These are phyloP conservation scores for Salpingus planirostris DNA, from an alignment of 2,888 invertebrate species.

Conservation along the genomic window DNA sequence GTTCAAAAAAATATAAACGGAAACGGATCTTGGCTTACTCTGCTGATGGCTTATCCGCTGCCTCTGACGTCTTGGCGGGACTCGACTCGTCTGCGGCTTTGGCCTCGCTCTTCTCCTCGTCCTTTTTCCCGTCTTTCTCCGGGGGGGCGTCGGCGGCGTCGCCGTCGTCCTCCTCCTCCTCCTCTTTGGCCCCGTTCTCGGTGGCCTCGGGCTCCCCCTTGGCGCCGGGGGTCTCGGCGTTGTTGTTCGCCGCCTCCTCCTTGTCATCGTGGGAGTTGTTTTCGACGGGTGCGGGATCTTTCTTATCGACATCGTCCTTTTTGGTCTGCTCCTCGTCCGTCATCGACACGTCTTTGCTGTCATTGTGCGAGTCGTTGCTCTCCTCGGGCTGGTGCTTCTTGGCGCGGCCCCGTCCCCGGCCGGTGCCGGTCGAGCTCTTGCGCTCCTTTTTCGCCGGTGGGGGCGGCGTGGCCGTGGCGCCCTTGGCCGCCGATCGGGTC, in stretches of 20 bases:
- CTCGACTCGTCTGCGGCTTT: constrained; percentile 25
- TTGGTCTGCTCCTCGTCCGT: constrained; percentile 31
- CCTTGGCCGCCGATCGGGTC: constrained; percentile 49
- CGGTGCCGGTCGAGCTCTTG: constrained; percentile 20
- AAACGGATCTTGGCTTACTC: constrained; percentile 28
- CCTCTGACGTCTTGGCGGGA: constrained; percentile 29
- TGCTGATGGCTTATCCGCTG: constrained; percentile 31
- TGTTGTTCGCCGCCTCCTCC: constrained; percentile 34
- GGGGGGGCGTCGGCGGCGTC: constrained; percentile 33
- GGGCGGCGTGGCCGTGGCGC: constrained; percentile 45
- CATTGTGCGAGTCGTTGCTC: constrained; percentile 34
- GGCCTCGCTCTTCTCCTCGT: constrained; percentile 22
- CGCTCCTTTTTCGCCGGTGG: constrained; percentile 47
- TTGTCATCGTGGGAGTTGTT: constrained; percentile 33
- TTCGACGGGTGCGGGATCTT: constrained; percentile 25
- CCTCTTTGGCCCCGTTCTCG: constrained; percentile 38
- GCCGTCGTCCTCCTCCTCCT: constrained; percentile 39
- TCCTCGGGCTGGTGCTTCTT: constrained; percentile 27
- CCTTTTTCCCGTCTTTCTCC: constrained; percentile 30
- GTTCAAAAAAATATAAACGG: constrained; percentile 17
- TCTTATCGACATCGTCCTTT: constrained; percentile 29
- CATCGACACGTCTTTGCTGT: constrained; percentile 31
- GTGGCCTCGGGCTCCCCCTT: constrained; percentile 28
- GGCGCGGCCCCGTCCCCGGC: constrained; percentile 33
- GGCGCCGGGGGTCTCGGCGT: constrained; percentile 29